Conservation (phyloP, 2,113 vertebrate species). For the Nibea coibor region DNA sequence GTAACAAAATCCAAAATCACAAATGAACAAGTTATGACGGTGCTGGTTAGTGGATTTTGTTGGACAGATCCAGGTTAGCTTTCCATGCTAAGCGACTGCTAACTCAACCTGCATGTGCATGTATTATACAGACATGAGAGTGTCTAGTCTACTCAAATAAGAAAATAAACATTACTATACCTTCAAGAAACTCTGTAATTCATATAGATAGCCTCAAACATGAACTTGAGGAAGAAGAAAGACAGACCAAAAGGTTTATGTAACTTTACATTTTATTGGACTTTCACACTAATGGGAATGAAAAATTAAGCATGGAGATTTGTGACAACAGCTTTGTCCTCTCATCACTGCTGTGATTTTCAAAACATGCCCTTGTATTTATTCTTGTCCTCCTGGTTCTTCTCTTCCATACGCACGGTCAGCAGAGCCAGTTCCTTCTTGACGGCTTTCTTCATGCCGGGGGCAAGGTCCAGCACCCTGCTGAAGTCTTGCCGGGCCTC, state of each 20-base stretch:
- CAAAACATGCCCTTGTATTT: constrained; percentile 87
- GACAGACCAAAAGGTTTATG: background rate
- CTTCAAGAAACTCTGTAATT: background rate
- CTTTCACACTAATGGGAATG: background rate
- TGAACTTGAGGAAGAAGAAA: background rate
- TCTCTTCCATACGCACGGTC: constrained; percentile 87
- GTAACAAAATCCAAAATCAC: no score
- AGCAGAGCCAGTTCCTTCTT: constrained; percentile 85
- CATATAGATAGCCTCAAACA: background rate
- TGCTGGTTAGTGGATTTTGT: background rate
- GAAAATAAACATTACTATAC: background rate
- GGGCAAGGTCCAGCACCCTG: constrained; percentile 88
- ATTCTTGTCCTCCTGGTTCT: constrained; percentile 86
- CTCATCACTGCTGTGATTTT: background rate
- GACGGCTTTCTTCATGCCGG: constrained; percentile 85
- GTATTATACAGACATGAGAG: background rate
- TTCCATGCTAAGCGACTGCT: background rate
- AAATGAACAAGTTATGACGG: background rate
- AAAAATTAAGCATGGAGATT: background rate
- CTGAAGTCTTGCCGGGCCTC: constrained; percentile 86
- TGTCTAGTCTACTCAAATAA: background rate
- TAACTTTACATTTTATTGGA: constrained; percentile 1
- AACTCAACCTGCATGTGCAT: background rate
- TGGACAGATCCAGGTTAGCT: background rate
- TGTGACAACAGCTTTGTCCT: background rate